These are phyloP conservation scores for Harpagifer antarcticus DNA, from an alignment of 2,797 vertebrate genomes.

Conservation along the genomic window DNA sequence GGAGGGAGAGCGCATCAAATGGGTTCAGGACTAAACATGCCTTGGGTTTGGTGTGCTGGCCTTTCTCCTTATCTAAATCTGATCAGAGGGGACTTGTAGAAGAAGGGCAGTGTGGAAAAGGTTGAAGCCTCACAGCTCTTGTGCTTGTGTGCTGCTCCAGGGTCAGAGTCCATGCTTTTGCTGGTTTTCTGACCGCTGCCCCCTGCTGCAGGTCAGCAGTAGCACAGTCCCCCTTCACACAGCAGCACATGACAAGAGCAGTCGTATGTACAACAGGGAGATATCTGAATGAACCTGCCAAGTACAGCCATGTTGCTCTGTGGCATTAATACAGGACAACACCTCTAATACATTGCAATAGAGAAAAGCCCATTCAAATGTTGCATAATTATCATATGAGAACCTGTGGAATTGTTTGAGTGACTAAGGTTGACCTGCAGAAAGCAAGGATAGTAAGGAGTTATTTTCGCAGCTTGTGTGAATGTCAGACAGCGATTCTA, in stretches of 20 bases:
- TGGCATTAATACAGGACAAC: neutral
- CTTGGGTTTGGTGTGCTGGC: conserved; percentile 26
- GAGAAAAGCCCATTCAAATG: conserved; percentile 2
- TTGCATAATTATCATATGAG: conserved; percentile 15
- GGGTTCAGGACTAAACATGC: conserved; percentile 38
- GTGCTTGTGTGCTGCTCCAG: conserved; percentile 43
- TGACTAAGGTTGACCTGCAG: conserved; percentile 12
- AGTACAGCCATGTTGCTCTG: neutral
- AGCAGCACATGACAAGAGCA: conserved; percentile 23
- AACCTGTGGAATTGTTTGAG: neutral
- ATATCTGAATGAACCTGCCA: neutral
- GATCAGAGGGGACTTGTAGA: conserved; percentile 39
- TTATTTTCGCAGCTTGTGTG: conserved; percentile 31
- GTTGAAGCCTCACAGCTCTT: conserved; percentile 41
- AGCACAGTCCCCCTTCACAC: conserved; percentile 45
- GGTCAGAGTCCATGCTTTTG: conserved; percentile 69
- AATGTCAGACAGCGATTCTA: conserved; percentile 50
- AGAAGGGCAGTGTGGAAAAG: conserved; percentile 49
- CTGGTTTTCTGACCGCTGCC: conserved; percentile 67
- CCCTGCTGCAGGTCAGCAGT: conserved; percentile 73
- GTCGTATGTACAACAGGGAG: neutral
- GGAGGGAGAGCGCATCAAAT: conserved; percentile 39
- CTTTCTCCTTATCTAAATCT: conserved; percentile 42
- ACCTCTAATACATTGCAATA: neutral
- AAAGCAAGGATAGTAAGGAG: conserved; percentile 5